Conservation (phyloP, 2,113 vertebrate genomes). For the Pachycephala philippinensis region DNA sequence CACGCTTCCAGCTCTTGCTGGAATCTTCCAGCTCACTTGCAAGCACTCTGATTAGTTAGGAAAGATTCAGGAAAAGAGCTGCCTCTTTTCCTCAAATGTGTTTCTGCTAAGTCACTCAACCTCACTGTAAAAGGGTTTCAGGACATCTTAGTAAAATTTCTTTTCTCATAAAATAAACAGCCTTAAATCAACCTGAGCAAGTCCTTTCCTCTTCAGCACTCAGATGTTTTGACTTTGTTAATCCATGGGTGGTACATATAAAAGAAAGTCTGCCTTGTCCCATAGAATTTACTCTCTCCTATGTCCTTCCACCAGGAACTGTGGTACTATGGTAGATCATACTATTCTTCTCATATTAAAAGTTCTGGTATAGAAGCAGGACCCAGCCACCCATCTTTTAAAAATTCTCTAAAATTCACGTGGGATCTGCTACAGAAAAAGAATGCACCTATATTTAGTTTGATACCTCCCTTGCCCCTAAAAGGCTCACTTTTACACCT, state of each 20-base stretch:
- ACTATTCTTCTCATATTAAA: neutral
- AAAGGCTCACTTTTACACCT: neutral
- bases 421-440: neutral
- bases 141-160: neutral
- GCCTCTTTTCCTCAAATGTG: neutral
- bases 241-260: neutral
- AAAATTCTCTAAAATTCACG: neutral
- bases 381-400: neutral
- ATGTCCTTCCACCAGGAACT: neutral
- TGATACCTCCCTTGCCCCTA: neutral
- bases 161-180: neutral
- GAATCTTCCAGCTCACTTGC: neutral
- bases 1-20: neutral
- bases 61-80: neutral
- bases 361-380: neutral
- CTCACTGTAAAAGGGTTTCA: neutral
- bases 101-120: neutral
- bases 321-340: accelerated
- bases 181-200: neutral
- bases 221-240: neutral
- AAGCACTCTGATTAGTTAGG: neutral
- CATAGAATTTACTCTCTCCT: neutral
- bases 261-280: neutral
- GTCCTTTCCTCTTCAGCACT: neutral
- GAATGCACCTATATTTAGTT: neutral